phyloP scores from a whole-genome alignment of 1,140 invertebrate genomes.

The Asobara japonica region DNA sequence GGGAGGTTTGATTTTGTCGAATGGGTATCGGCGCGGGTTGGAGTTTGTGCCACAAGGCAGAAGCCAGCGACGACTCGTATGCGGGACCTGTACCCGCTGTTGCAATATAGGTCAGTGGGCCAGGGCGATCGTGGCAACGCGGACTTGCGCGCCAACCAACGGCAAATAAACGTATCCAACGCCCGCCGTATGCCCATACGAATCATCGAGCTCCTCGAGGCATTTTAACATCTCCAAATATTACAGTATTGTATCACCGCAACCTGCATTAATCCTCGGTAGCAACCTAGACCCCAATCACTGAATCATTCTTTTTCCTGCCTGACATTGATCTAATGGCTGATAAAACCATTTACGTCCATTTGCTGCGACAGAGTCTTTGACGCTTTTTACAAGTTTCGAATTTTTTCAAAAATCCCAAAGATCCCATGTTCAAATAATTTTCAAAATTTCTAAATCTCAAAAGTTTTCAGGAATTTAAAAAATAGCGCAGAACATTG shows the following conservation, averaged over 20 bases:
- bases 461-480: too few relatives aligned
- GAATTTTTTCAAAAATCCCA: too few relatives aligned
- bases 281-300: conserved; percentile 6
- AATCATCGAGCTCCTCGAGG: background rate
- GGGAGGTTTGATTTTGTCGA: background rate
- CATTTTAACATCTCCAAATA: background rate
- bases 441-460: too few relatives aligned
- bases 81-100: conserved; percentile 35
- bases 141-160: conserved; percentile 59
- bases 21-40: conserved; percentile 25
- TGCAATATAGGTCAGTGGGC: conserved; percentile 67
- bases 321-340: background rate
- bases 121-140: conserved; percentile 65
- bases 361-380: background rate
- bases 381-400: too few relatives aligned
- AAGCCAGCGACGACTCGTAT: conserved; percentile 25
- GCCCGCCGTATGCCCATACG: conserved; percentile 18
- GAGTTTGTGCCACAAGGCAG: background rate
- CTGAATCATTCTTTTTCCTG: background rate
- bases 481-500: too few relatives aligned
- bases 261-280: background rate
- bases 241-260: too few relatives aligned
- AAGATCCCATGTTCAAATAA: too few relatives aligned
- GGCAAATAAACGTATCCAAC: conserved; percentile 36
- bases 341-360: background rate